A percentile compares a stretch with the other conserved stretches of the same genome.
Evolutionary conservation across 2,888 invertebrate species (phyloP).

Genomic region (Pteria penguin): DNA sequence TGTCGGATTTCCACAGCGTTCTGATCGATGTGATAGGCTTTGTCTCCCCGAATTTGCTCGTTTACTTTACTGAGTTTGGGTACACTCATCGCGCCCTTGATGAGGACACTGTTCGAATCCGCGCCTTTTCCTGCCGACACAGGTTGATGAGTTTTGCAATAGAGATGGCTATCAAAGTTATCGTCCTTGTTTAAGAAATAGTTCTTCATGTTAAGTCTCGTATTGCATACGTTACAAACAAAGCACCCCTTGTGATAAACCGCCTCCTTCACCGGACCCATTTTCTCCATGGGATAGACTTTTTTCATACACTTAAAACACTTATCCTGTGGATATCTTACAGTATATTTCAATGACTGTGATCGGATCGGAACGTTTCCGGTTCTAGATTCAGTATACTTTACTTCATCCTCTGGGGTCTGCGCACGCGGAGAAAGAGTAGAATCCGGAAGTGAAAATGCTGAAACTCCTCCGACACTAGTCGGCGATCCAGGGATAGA

Average conservation of each 20-base stretch:
- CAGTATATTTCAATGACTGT: conserved; percentile 53
- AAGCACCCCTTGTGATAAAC: conserved; percentile 71
- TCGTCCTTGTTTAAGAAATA: conserved; percentile 67
- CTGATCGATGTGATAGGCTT: conserved; percentile 52
- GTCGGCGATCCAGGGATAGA: conserved; percentile 58
- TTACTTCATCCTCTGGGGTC: conserved; percentile 40
- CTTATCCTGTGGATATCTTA: conserved; percentile 58
- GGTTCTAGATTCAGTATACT: conserved; percentile 13
- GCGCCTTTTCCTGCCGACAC: conserved; percentile 50
- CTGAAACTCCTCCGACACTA: conserved; percentile 41
- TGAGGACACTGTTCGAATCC: conserved; percentile 60
- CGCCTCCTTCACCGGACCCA: conserved; percentile 65
- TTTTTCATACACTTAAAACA: conserved; percentile 66
- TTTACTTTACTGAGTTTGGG: conserved; percentile 59
- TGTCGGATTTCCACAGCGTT: conserved; percentile 55
- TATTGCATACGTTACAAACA: conserved; percentile 62
- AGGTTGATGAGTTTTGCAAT: conserved; percentile 66
- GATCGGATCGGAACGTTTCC: conserved; percentile 29
- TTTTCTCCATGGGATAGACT: conserved; percentile 69
- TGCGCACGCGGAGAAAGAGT: conserved; percentile 44
- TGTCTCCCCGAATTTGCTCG: conserved; percentile 64
- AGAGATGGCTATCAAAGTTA: conserved; percentile 62
- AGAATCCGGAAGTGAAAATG: conserved; percentile 43
- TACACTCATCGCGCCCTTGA: conserved; percentile 59
- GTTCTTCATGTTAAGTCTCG: conserved; percentile 62